phyloP scores from a whole-genome alignment of 2,888 invertebrate genomes.

The Rhagium mordax region DNA sequence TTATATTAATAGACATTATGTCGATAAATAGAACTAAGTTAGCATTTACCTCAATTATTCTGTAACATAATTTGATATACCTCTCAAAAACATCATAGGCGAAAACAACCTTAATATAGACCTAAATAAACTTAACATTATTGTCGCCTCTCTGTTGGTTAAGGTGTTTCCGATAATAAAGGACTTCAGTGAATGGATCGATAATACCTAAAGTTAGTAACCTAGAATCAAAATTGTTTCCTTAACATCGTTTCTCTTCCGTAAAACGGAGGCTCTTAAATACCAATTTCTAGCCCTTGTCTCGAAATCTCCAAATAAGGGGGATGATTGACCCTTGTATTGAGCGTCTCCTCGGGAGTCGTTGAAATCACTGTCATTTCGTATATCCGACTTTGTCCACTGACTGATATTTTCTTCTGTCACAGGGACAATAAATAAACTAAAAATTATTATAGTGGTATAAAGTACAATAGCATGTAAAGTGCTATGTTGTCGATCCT shows the following conservation, averaged over 20 bases:
- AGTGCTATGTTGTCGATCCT: too few species aligned
- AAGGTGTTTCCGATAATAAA: background rate
- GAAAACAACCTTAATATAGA: too few species aligned
- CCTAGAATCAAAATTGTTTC: conserved; percentile 37
- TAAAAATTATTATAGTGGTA: too few species aligned
- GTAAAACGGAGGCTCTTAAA: conserved; percentile 38
- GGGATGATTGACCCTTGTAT: conserved; percentile 36
- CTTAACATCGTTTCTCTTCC: conserved; percentile 38
- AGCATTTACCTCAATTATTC: too few species aligned
- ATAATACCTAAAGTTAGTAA: conserved; percentile 18
- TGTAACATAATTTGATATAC: too few species aligned
- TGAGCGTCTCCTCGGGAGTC: conserved; percentile 32
- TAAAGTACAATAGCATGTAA: too few species aligned
- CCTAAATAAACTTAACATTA: too few species aligned
- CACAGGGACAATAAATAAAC: too few species aligned
- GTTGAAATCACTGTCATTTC: conserved; percentile 38
- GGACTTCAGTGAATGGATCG: background rate
- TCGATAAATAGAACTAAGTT: too few species aligned
- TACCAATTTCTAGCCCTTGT: conserved; percentile 38
- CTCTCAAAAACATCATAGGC: too few species aligned
- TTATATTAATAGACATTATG: too few species aligned
- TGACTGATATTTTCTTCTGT: conserved; percentile 6
- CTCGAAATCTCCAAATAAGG: conserved; percentile 38
- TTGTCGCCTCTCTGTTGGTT: too few species aligned
- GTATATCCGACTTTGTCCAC: conserved; percentile 20